These are phyloP conservation scores for Pycnomerus fuliginosus DNA, from an alignment of 2,888 invertebrate genomes.

Conservation along the genomic window DNA sequence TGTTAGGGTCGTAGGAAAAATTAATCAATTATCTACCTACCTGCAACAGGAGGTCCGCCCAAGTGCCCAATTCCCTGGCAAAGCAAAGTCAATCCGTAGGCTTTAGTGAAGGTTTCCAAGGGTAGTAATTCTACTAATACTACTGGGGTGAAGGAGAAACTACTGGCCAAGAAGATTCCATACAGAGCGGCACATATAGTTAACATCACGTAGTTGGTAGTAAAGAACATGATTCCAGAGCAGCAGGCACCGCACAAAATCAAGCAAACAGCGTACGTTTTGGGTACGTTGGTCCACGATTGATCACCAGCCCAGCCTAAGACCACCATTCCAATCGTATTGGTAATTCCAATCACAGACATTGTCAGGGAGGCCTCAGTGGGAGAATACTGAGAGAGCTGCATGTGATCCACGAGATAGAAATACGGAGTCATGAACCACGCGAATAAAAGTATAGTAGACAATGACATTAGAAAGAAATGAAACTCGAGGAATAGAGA, in stretches of 20 bases:
- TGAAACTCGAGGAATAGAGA: slow-evolving; percentile 74
- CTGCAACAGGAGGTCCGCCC: slow-evolving; percentile 88
- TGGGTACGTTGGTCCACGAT: slow-evolving; percentile 76
- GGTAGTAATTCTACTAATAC: slow-evolving; percentile 86
- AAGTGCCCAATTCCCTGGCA: slow-evolving; percentile 93
- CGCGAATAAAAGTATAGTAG: slow-evolving; percentile 85
- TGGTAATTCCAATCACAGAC: slow-evolving; percentile 84
- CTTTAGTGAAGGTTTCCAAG: slow-evolving; percentile 86
- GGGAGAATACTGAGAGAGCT: slow-evolving; percentile 64
- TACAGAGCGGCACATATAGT: slow-evolving; percentile 61
- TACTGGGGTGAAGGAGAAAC: slow-evolving; percentile 87
- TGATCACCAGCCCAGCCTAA: slow-evolving; percentile 90
- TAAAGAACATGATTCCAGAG: slow-evolving; percentile 57
- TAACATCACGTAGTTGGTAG: slow-evolving; percentile 48
- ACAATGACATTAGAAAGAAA: slow-evolving; percentile 78
- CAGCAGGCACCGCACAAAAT: slow-evolving; percentile 65
- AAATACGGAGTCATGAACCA: slow-evolving; percentile 97
- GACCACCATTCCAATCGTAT: slow-evolving; percentile 85
- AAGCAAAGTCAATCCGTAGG: slow-evolving; percentile 85
- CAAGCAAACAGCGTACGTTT: slow-evolving; percentile 80
- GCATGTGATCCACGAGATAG: slow-evolving; percentile 84
- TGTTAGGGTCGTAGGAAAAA: too few species aligned
- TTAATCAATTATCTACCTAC: too few species aligned
- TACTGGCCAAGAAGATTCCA: slow-evolving; percentile 89
- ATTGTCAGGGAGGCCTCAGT: slow-evolving; percentile 76